phyloP scores from a whole-genome alignment of 2,888 invertebrate species.

The Blomia tropicalis region DNA sequence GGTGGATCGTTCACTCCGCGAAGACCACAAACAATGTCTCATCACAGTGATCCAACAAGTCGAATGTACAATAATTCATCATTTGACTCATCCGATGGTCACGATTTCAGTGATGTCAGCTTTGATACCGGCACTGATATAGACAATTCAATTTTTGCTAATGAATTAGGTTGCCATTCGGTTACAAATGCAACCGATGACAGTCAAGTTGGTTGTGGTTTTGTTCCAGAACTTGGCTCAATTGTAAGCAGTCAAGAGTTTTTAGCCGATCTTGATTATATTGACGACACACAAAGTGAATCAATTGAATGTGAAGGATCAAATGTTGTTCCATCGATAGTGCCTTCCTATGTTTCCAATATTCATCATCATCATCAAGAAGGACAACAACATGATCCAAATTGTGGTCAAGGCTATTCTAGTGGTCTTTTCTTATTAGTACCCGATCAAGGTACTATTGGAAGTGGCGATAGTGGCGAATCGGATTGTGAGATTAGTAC shows the following conservation, averaged over 20 bases:
- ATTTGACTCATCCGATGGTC: slow-evolving; percentile 14
- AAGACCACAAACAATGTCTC: slow-evolving; percentile 23
- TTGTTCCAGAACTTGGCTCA: neutral
- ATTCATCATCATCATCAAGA: neutral
- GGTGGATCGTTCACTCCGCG: slow-evolving; percentile 17
- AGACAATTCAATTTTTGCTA: neutral
- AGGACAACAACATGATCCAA: neutral
- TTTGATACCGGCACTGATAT: neutral
- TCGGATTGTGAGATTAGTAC: slow-evolving; percentile 28
- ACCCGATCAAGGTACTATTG: neutral
- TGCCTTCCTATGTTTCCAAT: neutral
- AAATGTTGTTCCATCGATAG: neutral
- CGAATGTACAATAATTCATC: neutral
- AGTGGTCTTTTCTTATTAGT: neutral
- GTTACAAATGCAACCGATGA: neutral
- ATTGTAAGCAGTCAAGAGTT: neutral
- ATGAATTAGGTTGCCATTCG: neutral
- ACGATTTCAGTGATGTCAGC: neutral
- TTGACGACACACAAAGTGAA: neutral
- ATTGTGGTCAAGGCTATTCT: neutral
- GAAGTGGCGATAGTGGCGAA: slow-evolving; percentile 14
- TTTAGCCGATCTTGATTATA: neutral
- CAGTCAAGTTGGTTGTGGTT: neutral
- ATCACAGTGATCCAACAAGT: slow-evolving; percentile 1
- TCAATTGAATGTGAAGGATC: neutral